Evolutionary conservation across 2,888 invertebrate species (phyloP).

Genomic region (Hyposoter dolosus): DNA sequence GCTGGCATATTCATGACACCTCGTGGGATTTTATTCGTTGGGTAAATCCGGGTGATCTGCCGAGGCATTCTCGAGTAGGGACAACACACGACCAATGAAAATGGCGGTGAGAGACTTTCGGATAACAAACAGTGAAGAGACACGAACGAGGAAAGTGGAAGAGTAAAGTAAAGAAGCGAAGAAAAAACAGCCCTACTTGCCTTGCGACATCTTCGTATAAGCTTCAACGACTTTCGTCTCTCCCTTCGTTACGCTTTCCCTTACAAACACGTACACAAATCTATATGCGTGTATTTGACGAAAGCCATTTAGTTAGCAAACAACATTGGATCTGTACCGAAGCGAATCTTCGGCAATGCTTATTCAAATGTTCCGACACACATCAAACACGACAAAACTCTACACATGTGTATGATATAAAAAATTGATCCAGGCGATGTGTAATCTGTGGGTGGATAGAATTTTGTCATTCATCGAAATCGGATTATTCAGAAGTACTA

Average conservation of each 20-base stretch:
- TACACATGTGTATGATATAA: neutral
- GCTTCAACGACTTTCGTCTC: conserved; percentile 72
- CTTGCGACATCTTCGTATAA: conserved; percentile 75
- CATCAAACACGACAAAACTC: conserved; percentile 7
- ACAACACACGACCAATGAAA: conserved; percentile 28
- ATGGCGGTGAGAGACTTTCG: conserved; percentile 39
- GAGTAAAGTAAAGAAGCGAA: neutral
- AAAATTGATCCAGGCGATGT: neutral
- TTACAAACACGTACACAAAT: conserved; percentile 23
- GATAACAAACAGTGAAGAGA: conserved; percentile 29
- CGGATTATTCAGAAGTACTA: neutral
- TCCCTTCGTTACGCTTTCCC: conserved; percentile 64
- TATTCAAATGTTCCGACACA: conserved; percentile 63
- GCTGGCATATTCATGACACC: conserved; percentile 77
- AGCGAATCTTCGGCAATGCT: conserved; percentile 51
- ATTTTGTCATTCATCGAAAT: neutral
- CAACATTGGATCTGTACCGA: conserved; percentile 60
- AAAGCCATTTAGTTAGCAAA: conserved; percentile 70
- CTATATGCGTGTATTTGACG: conserved; percentile 56
- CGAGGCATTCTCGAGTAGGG: conserved; percentile 51
- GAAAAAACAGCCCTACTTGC: conserved; percentile 63
- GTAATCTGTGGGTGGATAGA: neutral
- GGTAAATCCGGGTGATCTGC: conserved; percentile 77
- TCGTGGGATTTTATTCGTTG: conserved; percentile 78
- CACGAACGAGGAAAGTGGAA: conserved; percentile 33